Base-by-base conservation (phyloP, 2,113 vertebrate genomes). In the Sarotherodon lohbergeri region DNA sequence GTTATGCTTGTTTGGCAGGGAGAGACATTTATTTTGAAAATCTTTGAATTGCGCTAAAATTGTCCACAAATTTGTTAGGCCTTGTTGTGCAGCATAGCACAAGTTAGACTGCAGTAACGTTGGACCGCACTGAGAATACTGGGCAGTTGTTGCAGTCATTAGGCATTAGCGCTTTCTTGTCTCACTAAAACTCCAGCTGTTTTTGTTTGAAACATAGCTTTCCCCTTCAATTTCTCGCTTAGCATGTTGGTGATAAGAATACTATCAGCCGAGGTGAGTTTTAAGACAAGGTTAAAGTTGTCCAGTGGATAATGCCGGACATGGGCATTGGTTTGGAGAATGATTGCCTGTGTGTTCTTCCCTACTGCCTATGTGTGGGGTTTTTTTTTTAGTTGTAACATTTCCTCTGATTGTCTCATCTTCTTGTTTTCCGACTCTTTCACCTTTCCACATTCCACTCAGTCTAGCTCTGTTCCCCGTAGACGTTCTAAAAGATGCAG, bases 401-500 rank as follows among this genome's bases (percentile, higher is more conserved):
- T 84, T 80, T 76, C 22, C 82, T 89, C 68, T 80, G 46, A 27
- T 78, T 29, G 80, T 82, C 66, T 83, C 78, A 82, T 81, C 59
- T 59, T 90, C 63, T 85, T 78, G 66, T 83, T 86, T 59, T 76
- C 68, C 9, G 50, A 86, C 79, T 82, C 81, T 57, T 79, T 92
- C 81, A 87, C 83, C 85, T 84, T 41, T 32, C 80, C 3, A 14
- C 76, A 80, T 88, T 83, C 81, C 61, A 56, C 82, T 91, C 78
- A n/a, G 81, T 68, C 66, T 87, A 3, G 12, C 59, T 81, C 27
- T 4, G 5, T 81, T 86, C 85, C 89, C 83, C 5, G 2, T 6
- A 91, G 84, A 86, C 86, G 27, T 61, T 83, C 82, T 84, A 19
- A 87, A 86, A 81, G 84, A 86, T 86, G 63, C 81, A 86, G 78